phyloP scores from a whole-genome alignment of 2,113 vertebrate species.

The Thunnus thynnus region DNA sequence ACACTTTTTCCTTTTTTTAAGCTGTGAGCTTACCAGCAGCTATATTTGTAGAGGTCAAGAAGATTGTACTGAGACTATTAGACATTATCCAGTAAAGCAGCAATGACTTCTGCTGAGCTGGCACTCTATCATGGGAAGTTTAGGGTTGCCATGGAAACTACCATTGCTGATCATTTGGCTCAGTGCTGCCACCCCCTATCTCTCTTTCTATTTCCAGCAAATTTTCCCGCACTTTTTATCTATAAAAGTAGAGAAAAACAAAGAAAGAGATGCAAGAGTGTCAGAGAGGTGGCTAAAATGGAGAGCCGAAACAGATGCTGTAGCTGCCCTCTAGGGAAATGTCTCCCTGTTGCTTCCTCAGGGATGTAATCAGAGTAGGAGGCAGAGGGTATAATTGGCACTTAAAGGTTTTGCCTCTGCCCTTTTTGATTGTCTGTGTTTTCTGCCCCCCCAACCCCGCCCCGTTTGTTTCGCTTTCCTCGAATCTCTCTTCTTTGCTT shows the following conservation, averaged over 20 bases:
- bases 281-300: constrained; percentile 1
- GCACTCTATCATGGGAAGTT: constrained; percentile 56
- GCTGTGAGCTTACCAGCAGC: not conserved
- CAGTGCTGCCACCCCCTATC: constrained; percentile 33
- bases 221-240: not conserved
- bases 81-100: constrained; percentile 19
- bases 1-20: not conserved
- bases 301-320: constrained; percentile 44
- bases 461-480: constrained; percentile 35
- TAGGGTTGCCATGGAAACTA: constrained; percentile 76
- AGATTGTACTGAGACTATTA: not conserved
- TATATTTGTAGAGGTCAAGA: constrained; percentile 26
- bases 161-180: constrained; percentile 39
- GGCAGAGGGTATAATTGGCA: constrained; percentile 28
- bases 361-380: constrained; percentile 38
- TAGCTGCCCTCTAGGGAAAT: not conserved
- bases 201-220: constrained; percentile 33
- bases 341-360: constrained; percentile 24
- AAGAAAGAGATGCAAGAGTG: not conserved
- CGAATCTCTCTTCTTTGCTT: not conserved
- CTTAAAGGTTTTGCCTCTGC: not conserved
- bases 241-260: constrained; percentile 3
- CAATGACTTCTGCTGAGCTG: constrained; percentile 65
- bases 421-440: not conserved
- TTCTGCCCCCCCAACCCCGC: not conserved